These are phyloP conservation scores for Megalops atlanticus DNA, from an alignment of 2,113 vertebrate species.

Conservation along the genomic window DNA sequence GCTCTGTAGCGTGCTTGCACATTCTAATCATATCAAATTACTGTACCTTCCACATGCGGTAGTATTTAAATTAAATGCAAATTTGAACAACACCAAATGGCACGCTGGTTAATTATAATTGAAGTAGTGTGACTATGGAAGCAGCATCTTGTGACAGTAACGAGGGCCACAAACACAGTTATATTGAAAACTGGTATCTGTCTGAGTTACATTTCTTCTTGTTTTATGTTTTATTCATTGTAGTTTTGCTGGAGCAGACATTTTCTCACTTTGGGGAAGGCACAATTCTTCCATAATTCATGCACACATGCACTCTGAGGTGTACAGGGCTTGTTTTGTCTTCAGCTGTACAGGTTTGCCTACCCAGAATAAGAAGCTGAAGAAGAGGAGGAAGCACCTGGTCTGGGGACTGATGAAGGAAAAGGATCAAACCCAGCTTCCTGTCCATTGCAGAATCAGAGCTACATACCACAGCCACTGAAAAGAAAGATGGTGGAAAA, in stretches of 20 bases:
- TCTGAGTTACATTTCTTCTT: constrained; percentile 37
- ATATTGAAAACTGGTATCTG: constrained; percentile 21
- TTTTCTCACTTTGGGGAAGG: not conserved
- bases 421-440: constrained; percentile 58
- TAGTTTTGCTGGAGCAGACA: not conserved
- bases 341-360: constrained; percentile 54
- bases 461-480: no score
- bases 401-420: constrained; percentile 73
- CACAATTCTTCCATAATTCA: not conserved
- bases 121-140: constrained; percentile 38
- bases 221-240: constrained; percentile 56
- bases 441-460: constrained; percentile 57
- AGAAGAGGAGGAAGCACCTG: constrained; percentile 72
- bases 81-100: not conserved
- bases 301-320: no score
- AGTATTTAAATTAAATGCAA: not conserved
- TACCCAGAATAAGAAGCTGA: constrained; percentile 77
- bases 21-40: not conserved
- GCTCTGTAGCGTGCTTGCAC: no score
- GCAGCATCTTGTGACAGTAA: no score
- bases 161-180: constrained; percentile 26
- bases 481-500: no score
- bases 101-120: constrained; percentile 38
- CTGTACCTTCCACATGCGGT: not conserved
- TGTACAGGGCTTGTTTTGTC: no score